These are phyloP conservation scores for Amblyornis subalaris DNA, from an alignment of 2,113 vertebrate species.

Conservation along the genomic window DNA sequence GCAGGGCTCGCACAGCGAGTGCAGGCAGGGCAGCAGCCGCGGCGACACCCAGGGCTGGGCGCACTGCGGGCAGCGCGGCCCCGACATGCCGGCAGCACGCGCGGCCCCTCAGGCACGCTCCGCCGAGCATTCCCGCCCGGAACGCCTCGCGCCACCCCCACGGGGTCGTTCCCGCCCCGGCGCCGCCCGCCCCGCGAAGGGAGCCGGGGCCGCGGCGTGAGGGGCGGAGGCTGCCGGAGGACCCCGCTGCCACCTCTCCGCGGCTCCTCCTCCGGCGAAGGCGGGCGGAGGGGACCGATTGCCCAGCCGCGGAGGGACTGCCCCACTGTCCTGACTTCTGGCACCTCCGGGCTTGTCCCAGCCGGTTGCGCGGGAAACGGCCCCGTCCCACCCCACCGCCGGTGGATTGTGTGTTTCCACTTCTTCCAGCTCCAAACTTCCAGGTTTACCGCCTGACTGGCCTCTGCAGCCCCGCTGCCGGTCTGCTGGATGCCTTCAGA, in stretches of 20 bases:
- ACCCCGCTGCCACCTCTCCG: accelerated
- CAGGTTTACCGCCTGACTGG: background rate
- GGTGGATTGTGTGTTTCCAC: background rate
- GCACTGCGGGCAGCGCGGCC: constrained; percentile 70
- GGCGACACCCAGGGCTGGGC: constrained; percentile 74
- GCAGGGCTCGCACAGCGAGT: constrained; percentile 85
- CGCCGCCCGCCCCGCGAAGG: background rate
- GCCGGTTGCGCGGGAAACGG: background rate
- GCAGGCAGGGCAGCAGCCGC: constrained; percentile 84
- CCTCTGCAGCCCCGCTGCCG: background rate
- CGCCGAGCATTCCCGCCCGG: background rate
- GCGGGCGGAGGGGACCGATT: accelerated
- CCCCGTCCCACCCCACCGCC: background rate
- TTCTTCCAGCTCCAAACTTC: background rate
- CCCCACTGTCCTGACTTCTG: background rate
- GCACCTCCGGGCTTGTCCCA: background rate
- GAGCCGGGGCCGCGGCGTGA: background rate
- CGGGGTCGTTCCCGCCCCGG: background rate
- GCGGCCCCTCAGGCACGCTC: background rate
- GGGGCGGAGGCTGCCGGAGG: background rate
- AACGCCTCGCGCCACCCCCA: background rate
- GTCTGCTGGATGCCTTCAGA: background rate
- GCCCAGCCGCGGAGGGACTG: background rate
- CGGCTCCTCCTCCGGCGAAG: background rate
- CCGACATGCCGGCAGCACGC: background rate